phyloP scores from a whole-genome alignment of 2,113 vertebrate genomes.

The Ammodytes marinus region DNA sequence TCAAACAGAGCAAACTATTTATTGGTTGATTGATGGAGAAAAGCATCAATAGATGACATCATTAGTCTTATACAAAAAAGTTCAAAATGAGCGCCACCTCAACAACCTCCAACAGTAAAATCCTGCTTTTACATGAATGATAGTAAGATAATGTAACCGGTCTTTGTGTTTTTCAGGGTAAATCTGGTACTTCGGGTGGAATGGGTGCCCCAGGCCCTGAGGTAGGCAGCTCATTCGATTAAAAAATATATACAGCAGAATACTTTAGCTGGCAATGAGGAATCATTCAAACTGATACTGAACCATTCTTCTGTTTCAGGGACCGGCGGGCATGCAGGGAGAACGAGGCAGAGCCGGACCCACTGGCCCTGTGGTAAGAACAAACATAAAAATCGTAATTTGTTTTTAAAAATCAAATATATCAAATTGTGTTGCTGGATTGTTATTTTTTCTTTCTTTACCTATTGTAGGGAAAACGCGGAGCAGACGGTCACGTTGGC shows the following conservation, averaged over 20 bases:
- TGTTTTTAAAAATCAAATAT: neutral
- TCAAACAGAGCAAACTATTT: too few relatives aligned
- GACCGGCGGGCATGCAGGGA: conserved; percentile 92
- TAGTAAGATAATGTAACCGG: too few relatives aligned
- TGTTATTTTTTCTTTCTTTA: neutral
- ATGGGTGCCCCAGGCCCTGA: conserved; percentile 91
- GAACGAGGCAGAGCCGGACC: conserved; percentile 93
- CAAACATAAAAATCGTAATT: neutral
- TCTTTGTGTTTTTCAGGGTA: conserved; percentile 85
- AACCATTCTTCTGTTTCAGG: conserved; percentile 80
- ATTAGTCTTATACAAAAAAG: too few relatives aligned
- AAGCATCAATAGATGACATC: too few relatives aligned
- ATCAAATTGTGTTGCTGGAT: neutral
- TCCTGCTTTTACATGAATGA: too few relatives aligned
- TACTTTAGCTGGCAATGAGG: neutral
- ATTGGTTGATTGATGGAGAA: too few relatives aligned
- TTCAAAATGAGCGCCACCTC: too few relatives aligned
- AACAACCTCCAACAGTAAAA: too few relatives aligned
- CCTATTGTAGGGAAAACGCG: conserved; percentile 89
- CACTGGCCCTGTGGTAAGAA: conserved; percentile 89
- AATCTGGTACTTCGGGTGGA: conserved; percentile 88
- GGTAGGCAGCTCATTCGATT: conserved; percentile 78
- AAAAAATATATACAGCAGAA: neutral
- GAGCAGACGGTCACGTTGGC: conserved; percentile 91
- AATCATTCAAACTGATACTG: neutral